Percentiles rank a stretch among this genome's conserved stretches.
phyloP scores from a whole-genome alignment of 2,888 invertebrate genomes.

The Itoplectis maculator region DNA sequence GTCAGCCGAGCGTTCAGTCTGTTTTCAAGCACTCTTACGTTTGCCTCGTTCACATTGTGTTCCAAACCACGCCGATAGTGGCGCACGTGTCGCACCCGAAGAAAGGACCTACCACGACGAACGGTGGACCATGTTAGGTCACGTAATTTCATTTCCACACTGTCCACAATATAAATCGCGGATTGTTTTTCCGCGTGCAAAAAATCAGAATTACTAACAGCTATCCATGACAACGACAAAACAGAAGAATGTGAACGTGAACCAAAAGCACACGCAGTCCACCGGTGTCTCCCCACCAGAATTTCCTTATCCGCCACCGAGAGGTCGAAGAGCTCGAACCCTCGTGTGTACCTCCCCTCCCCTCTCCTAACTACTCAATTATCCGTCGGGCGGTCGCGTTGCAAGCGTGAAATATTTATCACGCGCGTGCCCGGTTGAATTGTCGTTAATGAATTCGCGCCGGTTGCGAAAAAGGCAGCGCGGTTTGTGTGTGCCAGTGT shows the following conservation, averaged over 20 bases:
- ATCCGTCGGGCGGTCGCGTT: not conserved
- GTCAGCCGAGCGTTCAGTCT: too few relatives aligned
- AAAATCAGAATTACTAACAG: not conserved
- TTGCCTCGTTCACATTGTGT: too few relatives aligned
- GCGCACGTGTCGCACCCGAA: too few relatives aligned
- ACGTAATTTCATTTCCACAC: not conserved
- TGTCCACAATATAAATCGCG: constrained; percentile 8
- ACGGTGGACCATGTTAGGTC: not conserved
- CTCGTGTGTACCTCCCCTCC: too few relatives aligned
- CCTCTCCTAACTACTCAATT: constrained; percentile 1
- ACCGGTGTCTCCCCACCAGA: not conserved
- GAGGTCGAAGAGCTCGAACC: constrained; percentile 33
- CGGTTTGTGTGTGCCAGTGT: not conserved
- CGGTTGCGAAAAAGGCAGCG: constrained; percentile 35
- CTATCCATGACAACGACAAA: not conserved
- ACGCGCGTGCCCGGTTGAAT: constrained; percentile 17
- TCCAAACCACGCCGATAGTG: too few relatives aligned
- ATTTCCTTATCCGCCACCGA: constrained; percentile 11
- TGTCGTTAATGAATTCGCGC: constrained; percentile 59
- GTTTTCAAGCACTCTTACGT: too few relatives aligned
- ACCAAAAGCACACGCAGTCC: too few relatives aligned
- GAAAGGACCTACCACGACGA: too few relatives aligned
- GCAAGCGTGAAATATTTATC: constrained; percentile 61
- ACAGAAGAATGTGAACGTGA: not conserved
- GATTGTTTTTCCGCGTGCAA: not conserved